Conservation (phyloP, 1,140 invertebrate species). For the Apolygus lucorum region DNA sequence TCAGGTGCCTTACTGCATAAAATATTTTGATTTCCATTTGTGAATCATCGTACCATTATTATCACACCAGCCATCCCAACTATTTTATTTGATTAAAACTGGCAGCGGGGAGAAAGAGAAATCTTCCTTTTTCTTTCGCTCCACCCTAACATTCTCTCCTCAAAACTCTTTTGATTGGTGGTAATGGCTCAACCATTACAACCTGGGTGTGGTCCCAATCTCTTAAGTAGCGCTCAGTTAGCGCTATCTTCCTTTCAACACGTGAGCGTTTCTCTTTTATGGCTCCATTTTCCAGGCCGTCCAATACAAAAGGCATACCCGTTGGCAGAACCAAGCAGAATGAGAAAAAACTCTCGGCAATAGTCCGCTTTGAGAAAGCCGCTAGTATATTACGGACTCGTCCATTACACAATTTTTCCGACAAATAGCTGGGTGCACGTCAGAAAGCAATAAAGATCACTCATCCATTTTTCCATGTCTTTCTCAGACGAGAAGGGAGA, state of each 20-base stretch:
- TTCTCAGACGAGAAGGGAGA: too few species aligned
- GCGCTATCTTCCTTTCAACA: neutral
- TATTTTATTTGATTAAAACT: neutral
- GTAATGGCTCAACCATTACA: conserved; percentile 1
- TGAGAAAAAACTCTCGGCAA: neutral
- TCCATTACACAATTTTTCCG: neutral
- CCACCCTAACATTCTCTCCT: neutral
- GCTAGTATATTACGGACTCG: neutral
- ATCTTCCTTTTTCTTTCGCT: neutral
- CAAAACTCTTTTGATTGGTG: neutral
- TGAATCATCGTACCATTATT: too few species aligned
- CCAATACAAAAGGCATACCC: neutral
- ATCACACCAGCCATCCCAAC: neutral
- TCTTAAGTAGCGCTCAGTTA: conserved; percentile 1
- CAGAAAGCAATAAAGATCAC: neutral
- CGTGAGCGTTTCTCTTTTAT: neutral
- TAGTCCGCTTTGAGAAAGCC: neutral
- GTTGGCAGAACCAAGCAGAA: neutral
- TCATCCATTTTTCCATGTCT: too few species aligned
- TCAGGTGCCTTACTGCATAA: too few species aligned
- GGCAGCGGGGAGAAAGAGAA: neutral
- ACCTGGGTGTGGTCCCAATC: neutral
- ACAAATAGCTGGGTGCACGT: neutral
- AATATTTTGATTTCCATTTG: too few species aligned
- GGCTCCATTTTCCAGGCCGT: neutral